phyloP scores from a whole-genome alignment of 2,888 invertebrate genomes.

The Ornithoptera priamus region DNA sequence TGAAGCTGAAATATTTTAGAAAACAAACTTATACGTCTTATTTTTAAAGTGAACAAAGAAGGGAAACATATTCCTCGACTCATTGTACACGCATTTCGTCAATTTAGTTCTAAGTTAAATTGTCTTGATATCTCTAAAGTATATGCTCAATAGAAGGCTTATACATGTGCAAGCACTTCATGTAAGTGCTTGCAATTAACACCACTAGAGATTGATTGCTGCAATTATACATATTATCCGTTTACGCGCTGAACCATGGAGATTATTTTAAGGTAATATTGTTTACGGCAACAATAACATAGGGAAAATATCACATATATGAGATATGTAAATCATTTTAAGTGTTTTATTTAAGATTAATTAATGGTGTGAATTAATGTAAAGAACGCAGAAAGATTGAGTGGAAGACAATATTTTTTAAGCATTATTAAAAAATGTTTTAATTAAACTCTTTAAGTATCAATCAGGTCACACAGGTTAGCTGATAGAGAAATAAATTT shows the following conservation, averaged over 20 bases:
- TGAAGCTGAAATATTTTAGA: too few relatives aligned
- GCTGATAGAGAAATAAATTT: too few relatives aligned
- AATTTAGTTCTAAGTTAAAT: not conserved
- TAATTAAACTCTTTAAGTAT: too few relatives aligned
- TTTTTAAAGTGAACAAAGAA: too few relatives aligned
- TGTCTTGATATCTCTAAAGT: not conserved
- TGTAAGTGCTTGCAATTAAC: not conserved
- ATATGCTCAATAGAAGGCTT: not conserved
- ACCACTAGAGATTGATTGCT: constrained; percentile 1
- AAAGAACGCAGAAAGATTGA: not conserved
- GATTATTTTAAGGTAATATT: too few relatives aligned
- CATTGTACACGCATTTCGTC: not conserved
- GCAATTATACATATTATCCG: not conserved
- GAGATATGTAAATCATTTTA: not conserved
- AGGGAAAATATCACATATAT: not conserved
- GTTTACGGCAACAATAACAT: not conserved
- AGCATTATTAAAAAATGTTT: not conserved
- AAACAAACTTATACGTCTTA: too few relatives aligned
- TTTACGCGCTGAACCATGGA: not conserved
- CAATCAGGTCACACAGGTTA: too few relatives aligned
- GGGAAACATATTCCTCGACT: too few relatives aligned
- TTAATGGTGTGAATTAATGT: not conserved
- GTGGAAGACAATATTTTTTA: not conserved
- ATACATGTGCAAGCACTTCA: not conserved
- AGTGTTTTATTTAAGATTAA: not conserved